Base-by-base conservation (phyloP, 2,797 vertebrate species). In the Gambusia yucatana region DNA sequence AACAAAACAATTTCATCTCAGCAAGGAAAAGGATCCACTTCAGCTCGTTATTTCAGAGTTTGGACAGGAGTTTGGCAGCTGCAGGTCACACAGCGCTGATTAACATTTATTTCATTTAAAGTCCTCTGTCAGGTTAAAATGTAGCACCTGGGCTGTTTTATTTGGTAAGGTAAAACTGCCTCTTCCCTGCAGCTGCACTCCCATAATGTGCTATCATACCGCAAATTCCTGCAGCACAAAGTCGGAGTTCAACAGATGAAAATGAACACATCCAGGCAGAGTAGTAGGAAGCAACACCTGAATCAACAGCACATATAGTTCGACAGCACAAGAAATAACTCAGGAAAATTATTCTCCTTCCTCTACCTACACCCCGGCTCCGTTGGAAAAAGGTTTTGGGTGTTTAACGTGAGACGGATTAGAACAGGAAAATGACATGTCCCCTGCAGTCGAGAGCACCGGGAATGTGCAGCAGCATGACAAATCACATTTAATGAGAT, bases 401-500 rank as follows among this genome's bases (percentile, higher is more conserved):
- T 63, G 14, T 63, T 36, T 63, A 63, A 63, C 59, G 17, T 71
- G 25, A 44, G 69, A 46, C 13, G 30, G 69, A 44, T 71, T 46
- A 71, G 6, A 28, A 46, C 69, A 30, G 69, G 43, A 71, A 39
- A 67, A 67, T 22, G 36, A 71, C 69, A 71, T 46, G 41, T 44
- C 41, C 43, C 69, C 69, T 46, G n/a, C 43, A 71, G 67, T 46
- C 43, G 10, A 55, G 48, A 43, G 50, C 72, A 28, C 50, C n/a
- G 43, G 69, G 69, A 71, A 71, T 71, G 43, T 74, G 72, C 50
- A 41, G 72, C 39, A n/a, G 72, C 52, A 74, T 74, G 72, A 57
- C 72, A 14, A 57, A 74, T 74, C 52, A 74, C 39, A 57, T 74
- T 74, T 74, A 74, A 74, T 57, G 72, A 74, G 50, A 74, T 43